These are phyloP conservation scores for Sitophilus oryzae DNA, from an alignment of 1,140 invertebrate genomes.

Conservation along the genomic window DNA sequence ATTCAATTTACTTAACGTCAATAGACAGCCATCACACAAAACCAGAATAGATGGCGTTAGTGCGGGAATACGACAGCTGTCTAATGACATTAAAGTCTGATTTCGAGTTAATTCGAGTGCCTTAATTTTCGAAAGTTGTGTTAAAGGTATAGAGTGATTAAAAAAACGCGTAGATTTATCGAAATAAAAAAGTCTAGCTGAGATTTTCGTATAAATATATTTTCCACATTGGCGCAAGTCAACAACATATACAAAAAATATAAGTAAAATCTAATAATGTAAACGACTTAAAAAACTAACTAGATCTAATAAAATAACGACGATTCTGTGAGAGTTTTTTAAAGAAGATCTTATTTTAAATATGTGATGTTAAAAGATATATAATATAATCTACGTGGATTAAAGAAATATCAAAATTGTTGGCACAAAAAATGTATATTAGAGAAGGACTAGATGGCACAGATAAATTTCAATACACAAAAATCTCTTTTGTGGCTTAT, in stretches of 20 bases:
- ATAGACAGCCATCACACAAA: slow-evolving; percentile 2
- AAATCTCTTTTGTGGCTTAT: too few relatives aligned
- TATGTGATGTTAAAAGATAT: slow-evolving; percentile 1
- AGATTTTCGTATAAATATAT: slow-evolving; percentile 44
- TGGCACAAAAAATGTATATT: too few relatives aligned
- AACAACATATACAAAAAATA: slow-evolving; percentile 45
- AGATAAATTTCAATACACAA: too few relatives aligned
- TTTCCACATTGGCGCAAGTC: slow-evolving; percentile 45
- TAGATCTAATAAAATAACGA: slow-evolving; percentile 3
- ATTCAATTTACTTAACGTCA: slow-evolving; percentile 12
- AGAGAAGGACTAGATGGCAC: too few relatives aligned
- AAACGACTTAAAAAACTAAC: slow-evolving; percentile 28
- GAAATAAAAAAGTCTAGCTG: slow-evolving; percentile 25
- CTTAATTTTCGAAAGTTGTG: too few relatives aligned
- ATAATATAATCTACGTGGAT: too few relatives aligned
- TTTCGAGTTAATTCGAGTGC: too few relatives aligned
- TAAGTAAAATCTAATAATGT: slow-evolving; percentile 34
- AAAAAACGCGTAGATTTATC: slow-evolving; percentile 4
- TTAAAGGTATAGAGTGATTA: too few relatives aligned
- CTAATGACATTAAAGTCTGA: too few relatives aligned
- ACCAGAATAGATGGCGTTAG: slow-evolving; percentile 8
- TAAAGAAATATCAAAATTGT: too few relatives aligned
- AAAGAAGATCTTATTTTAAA: background rate
- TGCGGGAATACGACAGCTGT: background rate
- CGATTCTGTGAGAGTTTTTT: background rate